Evolutionary conservation across 2,113 vertebrate species (phyloP), one percentile per base, ranked within the genome.

Genomic region (Merops nubicus): DNA sequence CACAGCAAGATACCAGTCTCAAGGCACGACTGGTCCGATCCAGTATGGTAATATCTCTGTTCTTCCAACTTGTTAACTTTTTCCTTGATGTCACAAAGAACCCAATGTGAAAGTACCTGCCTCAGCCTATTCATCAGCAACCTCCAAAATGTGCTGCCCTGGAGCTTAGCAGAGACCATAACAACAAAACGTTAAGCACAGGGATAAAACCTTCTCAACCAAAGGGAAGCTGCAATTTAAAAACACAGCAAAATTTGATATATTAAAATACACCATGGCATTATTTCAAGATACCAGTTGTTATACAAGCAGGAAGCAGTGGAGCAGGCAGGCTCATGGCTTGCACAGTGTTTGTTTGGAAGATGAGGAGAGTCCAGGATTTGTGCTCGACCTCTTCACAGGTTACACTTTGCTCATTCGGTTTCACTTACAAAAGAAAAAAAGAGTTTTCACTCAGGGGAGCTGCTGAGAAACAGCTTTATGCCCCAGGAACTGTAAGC

Each of bases 201-300:
- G 75, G 79, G 82, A 91, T 91, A 90, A 93, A 96, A 74, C 25
- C 53, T 88, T 86, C 60, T 63, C 3, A 1, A 88, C 85, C 85
- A 95, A 95, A 91, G 64, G 79, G 83, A 95, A 96, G 47, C 83
- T 91, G 85, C 85, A 94, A 84, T 96, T 94, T 94, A 77, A 96
- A 96, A 92, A 93, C 92, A 94, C 92, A 96, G 93, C 88, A 96
- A 86, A 96, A 95, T 95, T 75, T 81, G 93, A 96, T 96, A 96
- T 94, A 95, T 96, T 81, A 96, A 97, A 94, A 95, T 84, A 96
- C 69, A 85, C 88, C 34, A 42, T 78, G 92, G 90, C 83, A 87
- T 75, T 87, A 87, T 87, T 96, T 95, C 85, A 79, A 92, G 96
- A 92, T 90, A 81, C 83, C 92, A 64, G 77, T 97, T 79, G 73